These are phyloP conservation scores for Laticauda laticaudata DNA, from an alignment of 2,113 vertebrate genomes.

Conservation along the genomic window DNA sequence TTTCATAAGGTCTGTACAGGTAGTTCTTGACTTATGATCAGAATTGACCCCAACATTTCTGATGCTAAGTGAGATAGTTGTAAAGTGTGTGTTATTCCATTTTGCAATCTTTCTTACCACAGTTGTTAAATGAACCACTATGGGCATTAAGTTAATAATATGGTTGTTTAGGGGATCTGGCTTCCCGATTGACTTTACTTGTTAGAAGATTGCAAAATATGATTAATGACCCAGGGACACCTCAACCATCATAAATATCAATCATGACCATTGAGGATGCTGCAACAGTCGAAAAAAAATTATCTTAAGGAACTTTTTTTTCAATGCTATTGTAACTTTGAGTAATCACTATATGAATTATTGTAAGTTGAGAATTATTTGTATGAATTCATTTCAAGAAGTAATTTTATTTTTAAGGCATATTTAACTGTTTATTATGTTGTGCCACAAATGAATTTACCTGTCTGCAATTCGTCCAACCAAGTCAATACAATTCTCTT, in stretches of 20 bases:
- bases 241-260: background rate
- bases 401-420: background rate
- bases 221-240: background rate
- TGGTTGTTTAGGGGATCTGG: background rate
- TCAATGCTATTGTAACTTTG: background rate
- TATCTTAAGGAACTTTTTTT: background rate
- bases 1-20: background rate
- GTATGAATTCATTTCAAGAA: background rate
- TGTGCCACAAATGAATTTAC: conserved; percentile 60
- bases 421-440: background rate
- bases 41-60: background rate
- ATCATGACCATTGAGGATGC: background rate
- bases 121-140: background rate
- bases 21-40: background rate
- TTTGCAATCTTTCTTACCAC: background rate
- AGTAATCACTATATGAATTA: no score
- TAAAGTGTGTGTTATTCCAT: background rate
- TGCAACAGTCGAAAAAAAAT: background rate
- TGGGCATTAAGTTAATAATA: background rate
- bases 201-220: background rate
- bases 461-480: conserved; percentile 97
- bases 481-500: conserved; percentile 98
- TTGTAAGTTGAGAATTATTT: background rate
- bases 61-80: background rate
- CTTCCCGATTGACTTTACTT: background rate